These are phyloP conservation scores for Papilio aristodemus DNA, from an alignment of 1,140 invertebrate genomes.

Conservation along the genomic window DNA sequence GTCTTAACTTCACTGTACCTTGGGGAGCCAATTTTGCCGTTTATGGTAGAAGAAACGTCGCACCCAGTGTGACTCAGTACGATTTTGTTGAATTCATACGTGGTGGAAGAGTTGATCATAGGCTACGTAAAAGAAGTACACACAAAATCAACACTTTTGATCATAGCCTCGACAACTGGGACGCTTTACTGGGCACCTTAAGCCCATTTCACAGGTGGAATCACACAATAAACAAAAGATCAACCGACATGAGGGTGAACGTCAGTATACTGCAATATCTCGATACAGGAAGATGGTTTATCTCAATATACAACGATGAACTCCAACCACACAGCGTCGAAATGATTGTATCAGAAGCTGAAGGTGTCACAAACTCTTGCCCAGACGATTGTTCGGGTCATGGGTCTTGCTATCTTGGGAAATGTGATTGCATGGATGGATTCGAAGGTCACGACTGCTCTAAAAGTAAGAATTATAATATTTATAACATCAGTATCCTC, in stretches of 20 bases:
- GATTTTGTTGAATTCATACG: constrained; percentile 96
- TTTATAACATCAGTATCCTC: background rate
- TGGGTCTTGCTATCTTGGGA: constrained; percentile 96
- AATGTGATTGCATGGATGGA: constrained; percentile 97
- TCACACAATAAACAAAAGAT: constrained; percentile 82
- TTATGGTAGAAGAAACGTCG: constrained; percentile 94
- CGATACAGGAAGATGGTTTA: constrained; percentile 96
- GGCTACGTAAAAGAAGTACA: constrained; percentile 78
- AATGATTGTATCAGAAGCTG: constrained; percentile 90
- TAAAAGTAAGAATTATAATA: constrained; percentile 86
- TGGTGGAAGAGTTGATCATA: constrained; percentile 89
- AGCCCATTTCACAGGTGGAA: constrained; percentile 81
- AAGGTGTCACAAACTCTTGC: constrained; percentile 93
- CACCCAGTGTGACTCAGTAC: constrained; percentile 96
- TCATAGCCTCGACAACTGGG: constrained; percentile 63
- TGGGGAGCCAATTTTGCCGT: constrained; percentile 96
- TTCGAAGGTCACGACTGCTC: constrained; percentile 95
- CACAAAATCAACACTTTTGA: constrained; percentile 57
- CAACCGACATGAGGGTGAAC: constrained; percentile 87
- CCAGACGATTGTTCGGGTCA: constrained; percentile 96
- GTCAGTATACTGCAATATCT: constrained; percentile 93
- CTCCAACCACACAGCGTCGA: constrained; percentile 90
- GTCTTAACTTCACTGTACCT: constrained; percentile 93
- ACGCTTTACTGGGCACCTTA: constrained; percentile 71
- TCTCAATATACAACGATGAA: constrained; percentile 97